Evolutionary conservation across 2,113 vertebrate species (phyloP), one percentile per base, ranked within the genome.

Genomic region (Otocyon megalotis): DNA sequence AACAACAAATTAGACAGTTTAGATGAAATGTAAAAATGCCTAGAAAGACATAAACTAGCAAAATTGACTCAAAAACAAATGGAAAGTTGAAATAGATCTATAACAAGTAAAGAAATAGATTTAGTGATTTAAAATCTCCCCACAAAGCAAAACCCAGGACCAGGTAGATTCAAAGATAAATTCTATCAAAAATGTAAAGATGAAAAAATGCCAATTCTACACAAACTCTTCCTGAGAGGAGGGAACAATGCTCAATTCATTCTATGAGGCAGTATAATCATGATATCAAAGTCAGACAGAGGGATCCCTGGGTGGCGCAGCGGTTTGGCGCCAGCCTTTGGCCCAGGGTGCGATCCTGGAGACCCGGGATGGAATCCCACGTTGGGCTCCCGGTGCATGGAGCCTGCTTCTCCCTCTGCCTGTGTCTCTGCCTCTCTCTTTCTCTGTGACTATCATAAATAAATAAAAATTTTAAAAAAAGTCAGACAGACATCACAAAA

Each of bases 121-220:
- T 48, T 74, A 50, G 30, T 93, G 19, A 93, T 83, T 88, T 77
- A 58, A 88, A 96, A 93, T 60, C 30, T 83, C 65, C 24, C 90
- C 35, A 58, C 35, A 48, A 88, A 92, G 65, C 15, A 88, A 92
- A 95, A 87, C 8, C 15, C 63, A 72, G 43, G 63, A 74, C 65
- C 7, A 71, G n/a, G 88, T 56, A 48, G 28, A 95, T 88, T 81
- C 58, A 92, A 26, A 74, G 48, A 15, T 58, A 82, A 82, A 74
- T 56, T 92, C 76, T 74, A 65, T 28, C 16, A 30, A 96, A 92
- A 48, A 76, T 77, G 50, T 88, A 88, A 88, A 83, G 62, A 67
- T 58, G 16, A 96, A 83, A 82, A 83, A 60, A 83, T 83, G 28
- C 10, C 65, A 96, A 24, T 67, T 20, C 24, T 83, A 58, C 3